Percentiles rank a stretch among this genome's conserved stretches.
Conservation (phyloP, 2,797 vertebrate species). For the Myripristis jacobus region DNA sequence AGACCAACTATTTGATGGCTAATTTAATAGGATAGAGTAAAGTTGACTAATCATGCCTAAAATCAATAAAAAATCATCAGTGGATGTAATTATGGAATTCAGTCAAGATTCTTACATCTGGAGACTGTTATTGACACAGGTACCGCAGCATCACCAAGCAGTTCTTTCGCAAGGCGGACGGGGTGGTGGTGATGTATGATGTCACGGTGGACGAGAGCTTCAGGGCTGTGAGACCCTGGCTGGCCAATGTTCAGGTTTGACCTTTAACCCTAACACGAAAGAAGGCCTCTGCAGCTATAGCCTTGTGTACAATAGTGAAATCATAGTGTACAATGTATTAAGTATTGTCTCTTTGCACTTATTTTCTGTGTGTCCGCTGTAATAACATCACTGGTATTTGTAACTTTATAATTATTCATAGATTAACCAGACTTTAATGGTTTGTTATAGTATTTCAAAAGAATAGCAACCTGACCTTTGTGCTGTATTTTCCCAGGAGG, state of each 20-base stretch:
- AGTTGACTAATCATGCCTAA: too few species aligned
- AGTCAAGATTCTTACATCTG: neutral
- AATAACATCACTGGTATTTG: neutral
- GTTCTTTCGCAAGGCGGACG: constrained; percentile 93
- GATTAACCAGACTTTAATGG: neutral
- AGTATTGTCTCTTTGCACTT: neutral
- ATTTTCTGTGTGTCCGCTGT: neutral
- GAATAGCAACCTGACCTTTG: constrained; percentile 6
- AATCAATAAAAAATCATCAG: too few species aligned
- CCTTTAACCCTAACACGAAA: constrained; percentile 3
- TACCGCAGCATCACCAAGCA: constrained; percentile 93
- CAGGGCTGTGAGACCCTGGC: constrained; percentile 87
- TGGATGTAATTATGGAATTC: neutral
- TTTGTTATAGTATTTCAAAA: neutral
- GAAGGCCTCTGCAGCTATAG: too few species aligned
- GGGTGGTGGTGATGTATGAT: constrained; percentile 91
- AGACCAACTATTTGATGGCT: too few species aligned
- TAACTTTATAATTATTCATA: neutral
- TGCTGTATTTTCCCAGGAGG: constrained; percentile 82
- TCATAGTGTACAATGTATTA: neutral
- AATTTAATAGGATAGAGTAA: too few species aligned
- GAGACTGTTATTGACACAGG: constrained; percentile 68
- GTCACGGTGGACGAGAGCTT: constrained; percentile 89
- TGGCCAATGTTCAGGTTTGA: constrained; percentile 89
- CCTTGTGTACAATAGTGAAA: neutral